phyloP scores from a whole-genome alignment of 1,140 invertebrate species.

The Copidosoma floridanum region DNA sequence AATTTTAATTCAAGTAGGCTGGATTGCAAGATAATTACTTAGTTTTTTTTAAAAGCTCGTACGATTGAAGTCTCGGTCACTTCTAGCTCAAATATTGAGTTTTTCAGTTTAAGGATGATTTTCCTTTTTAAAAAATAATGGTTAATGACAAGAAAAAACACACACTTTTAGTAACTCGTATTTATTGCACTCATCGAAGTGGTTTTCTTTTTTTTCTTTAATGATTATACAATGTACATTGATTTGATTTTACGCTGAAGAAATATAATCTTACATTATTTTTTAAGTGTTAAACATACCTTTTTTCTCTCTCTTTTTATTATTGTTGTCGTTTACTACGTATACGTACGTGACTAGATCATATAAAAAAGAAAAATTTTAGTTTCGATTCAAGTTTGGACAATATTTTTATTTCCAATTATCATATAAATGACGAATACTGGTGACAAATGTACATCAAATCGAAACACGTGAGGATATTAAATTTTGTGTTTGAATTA shows the following conservation, averaged over 20 bases:
- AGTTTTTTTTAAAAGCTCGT: no score
- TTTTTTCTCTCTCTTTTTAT: constrained; percentile 37
- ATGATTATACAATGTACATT: constrained; percentile 32
- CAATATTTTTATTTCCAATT: constrained; percentile 24
- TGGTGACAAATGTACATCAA: no score
- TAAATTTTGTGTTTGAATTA: no score
- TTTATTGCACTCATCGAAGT: constrained; percentile 27
- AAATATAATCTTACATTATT: constrained; percentile 51
- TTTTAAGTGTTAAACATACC: constrained; percentile 46
- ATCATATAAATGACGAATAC: no score
- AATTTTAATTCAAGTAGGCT: no score
- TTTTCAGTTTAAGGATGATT: no score
- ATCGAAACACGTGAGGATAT: no score
- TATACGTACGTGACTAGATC: constrained; percentile 53
- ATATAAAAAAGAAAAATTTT: constrained; percentile 49
- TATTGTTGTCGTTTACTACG: no score
- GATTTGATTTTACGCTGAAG: constrained; percentile 38
- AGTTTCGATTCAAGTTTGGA: constrained; percentile 38
- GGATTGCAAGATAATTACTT: no score
- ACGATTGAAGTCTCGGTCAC: no score
- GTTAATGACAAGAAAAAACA: constrained; percentile 33
- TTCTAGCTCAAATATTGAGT: no score
- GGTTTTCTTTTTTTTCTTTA: constrained; percentile 18
- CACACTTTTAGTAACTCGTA: constrained; percentile 25
- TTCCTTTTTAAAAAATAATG: constrained; percentile 32